Evolutionary conservation across 1,140 invertebrate species (phyloP), one percentile per base, ranked within the genome.

Genomic region (Steinernema khuongi): DNA sequence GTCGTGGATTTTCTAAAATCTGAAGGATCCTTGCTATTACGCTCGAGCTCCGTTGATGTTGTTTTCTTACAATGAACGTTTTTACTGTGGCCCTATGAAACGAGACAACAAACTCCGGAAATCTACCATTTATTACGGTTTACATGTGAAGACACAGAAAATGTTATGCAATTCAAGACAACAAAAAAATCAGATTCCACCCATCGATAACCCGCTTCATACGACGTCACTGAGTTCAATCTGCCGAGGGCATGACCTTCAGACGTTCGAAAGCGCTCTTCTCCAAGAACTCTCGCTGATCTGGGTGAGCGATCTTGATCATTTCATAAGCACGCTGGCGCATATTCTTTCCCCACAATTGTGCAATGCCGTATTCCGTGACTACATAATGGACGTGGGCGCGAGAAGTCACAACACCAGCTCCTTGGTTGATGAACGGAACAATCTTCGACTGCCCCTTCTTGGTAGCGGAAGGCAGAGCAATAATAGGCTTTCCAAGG

Each of bases 401-500:
- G 81, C 94, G 88, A 0, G 91, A 91, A 0, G 94, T 96, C 1
- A 96, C 93, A 22, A 97, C 94, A 66, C 30, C 31, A 78, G 70
- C 69, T 28, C 75, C 80, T 50, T 85, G 87, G 86, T 94, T 93
- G 0, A 96, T 88, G 1, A 89, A 89, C 0, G 93, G 92, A 1
- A 90, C 89, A 82, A 97, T 96, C 89, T 96, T 96, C 76, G 90
- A 91, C 75, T 91, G 91, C 19, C 92, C 92, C 80, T 91, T 92
- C 72, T 90, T 91, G 7, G 94, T 95, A 26, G 77, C 72, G 0
- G 94, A 95, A 26, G 92, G 91, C 81, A 96, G 89, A 1, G 94
- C 94, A 83, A 97, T 92, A 78, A 97, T 96, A 2, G 94, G 93
- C 83, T 94, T 94, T 30, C 94, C 94, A 75, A 89, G 87, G 0